A percentile compares a stretch with the other conserved stretches of the same genome.
Evolutionary conservation across 2,797 vertebrate genomes (phyloP).

Genomic region (Anableps anableps): DNA sequence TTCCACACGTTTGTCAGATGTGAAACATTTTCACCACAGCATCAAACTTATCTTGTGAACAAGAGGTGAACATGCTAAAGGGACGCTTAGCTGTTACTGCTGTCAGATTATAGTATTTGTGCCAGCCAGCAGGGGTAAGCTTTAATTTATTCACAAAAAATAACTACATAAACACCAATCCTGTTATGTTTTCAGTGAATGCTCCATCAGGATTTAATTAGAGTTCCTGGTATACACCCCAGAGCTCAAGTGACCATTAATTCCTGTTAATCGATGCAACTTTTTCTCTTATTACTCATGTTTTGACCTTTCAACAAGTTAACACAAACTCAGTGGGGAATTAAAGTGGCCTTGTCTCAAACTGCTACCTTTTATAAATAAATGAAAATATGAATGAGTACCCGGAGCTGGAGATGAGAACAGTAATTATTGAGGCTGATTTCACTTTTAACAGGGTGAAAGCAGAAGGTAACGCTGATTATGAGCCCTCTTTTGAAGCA

Average conservation of each 20-base stretch:
- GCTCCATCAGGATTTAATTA: conserved; percentile 62
- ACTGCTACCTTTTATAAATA: conserved; percentile 75
- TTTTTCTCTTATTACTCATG: conserved; percentile 62
- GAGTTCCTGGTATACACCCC: conserved; percentile 31
- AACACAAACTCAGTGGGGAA: conserved; percentile 44
- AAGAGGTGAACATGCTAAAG: not conserved
- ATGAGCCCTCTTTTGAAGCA: conserved; percentile 9
- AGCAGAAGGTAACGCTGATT: conserved; percentile 30
- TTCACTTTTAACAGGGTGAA: conserved; percentile 42
- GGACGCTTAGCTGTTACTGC: not conserved
- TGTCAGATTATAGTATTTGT: not conserved
- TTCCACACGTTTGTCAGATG: not conserved
- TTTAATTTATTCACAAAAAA: not conserved
- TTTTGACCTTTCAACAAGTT: conserved; percentile 74
- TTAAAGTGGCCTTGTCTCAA: conserved; percentile 45
- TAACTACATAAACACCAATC: not conserved
- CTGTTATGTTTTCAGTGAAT: conserved; percentile 8
- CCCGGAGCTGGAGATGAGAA: conserved; percentile 35
- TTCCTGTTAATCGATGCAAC: conserved; percentile 69
- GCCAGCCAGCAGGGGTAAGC: not conserved
- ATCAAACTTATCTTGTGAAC: not conserved
- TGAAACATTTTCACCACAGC: not conserved
- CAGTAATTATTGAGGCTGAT: conserved; percentile 55
- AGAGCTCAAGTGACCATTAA: conserved; percentile 63
- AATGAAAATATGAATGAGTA: conserved; percentile 61